phyloP scores from a whole-genome alignment of 2,797 vertebrate species.

The Channallabes apus region DNA sequence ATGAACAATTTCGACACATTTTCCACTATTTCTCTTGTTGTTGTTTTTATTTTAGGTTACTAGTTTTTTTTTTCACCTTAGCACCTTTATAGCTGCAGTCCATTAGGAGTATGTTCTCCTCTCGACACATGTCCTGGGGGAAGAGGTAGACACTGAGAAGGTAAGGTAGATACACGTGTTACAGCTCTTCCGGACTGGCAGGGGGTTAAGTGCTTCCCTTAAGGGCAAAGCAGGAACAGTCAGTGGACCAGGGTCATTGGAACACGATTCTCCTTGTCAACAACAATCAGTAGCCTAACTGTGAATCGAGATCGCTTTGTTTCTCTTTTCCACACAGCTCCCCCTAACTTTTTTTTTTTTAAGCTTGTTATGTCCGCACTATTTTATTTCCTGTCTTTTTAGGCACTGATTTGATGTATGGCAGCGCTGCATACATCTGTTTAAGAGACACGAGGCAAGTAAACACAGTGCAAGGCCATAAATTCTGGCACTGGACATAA shows the following conservation, averaged over 20 bases:
- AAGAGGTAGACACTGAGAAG: background rate
- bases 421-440: conserved; percentile 37
- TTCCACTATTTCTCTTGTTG: background rate
- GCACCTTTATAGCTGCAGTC: background rate
- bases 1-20: background rate
- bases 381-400: conserved; percentile 6
- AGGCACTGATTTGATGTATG: conserved; percentile 68
- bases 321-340: background rate
- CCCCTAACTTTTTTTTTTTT: background rate
- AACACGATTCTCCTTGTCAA: conserved; percentile 11
- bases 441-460: conserved; percentile 74
- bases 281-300: background rate
- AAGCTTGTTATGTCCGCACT: background rate
- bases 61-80: conserved; percentile 5
- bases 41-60: background rate
- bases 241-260: conserved; percentile 7
- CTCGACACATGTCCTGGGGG: background rate
- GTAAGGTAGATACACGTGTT: background rate
- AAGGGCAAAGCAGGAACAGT: conserved; percentile 17
- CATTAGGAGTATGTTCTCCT: background rate
- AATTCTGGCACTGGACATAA: conserved; percentile 74
- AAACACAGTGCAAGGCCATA: conserved; percentile 77
- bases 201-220: conserved; percentile 24
- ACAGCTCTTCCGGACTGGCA: background rate
- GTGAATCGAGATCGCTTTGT: background rate